Evolutionary conservation across 2,113 vertebrate species (phyloP).

Genomic region (Xenopus tropicalis): DNA sequence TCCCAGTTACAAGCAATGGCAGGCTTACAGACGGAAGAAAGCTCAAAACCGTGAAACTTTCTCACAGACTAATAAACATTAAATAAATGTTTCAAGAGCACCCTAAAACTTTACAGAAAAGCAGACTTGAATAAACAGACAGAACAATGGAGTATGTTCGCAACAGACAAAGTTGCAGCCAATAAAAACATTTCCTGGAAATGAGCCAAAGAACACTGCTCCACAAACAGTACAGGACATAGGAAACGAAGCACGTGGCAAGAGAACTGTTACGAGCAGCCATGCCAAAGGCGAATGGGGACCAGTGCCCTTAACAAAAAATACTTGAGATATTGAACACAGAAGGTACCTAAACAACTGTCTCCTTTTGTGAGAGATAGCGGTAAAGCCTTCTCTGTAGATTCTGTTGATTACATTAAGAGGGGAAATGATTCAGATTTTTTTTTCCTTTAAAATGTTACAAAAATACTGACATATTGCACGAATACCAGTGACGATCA

Average conservation of each 20-base stretch:
- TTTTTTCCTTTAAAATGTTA: neutral
- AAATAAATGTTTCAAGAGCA: too few species aligned
- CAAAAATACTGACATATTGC: neutral
- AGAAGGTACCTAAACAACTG: constrained; percentile 91
- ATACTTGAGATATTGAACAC: constrained; percentile 64
- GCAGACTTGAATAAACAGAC: too few species aligned
- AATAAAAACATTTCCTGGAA: constrained; percentile 8
- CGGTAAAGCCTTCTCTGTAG: constrained; percentile 90
- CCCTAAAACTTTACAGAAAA: too few species aligned
- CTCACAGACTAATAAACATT: too few species aligned
- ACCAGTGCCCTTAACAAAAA: constrained; percentile 26
- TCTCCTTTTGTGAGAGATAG: constrained; percentile 88
- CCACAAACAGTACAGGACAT: constrained; percentile 29
- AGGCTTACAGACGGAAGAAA: too few species aligned
- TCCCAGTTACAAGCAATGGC: too few species aligned
- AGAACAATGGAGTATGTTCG: too few species aligned
- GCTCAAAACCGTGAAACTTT: too few species aligned
- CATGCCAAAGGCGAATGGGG: constrained; percentile 64
- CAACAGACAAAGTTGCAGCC: constrained; percentile 7
- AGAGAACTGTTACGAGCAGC: constrained; percentile 74
- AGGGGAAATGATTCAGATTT: constrained; percentile 42
- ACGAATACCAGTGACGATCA: neutral
- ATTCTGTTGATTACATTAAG: constrained; percentile 84
- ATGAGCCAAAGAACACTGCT: constrained; percentile 1
- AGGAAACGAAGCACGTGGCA: constrained; percentile 28